phyloP scores from a whole-genome alignment of 2,113 vertebrate genomes.

The Megaceryle maxima region DNA sequence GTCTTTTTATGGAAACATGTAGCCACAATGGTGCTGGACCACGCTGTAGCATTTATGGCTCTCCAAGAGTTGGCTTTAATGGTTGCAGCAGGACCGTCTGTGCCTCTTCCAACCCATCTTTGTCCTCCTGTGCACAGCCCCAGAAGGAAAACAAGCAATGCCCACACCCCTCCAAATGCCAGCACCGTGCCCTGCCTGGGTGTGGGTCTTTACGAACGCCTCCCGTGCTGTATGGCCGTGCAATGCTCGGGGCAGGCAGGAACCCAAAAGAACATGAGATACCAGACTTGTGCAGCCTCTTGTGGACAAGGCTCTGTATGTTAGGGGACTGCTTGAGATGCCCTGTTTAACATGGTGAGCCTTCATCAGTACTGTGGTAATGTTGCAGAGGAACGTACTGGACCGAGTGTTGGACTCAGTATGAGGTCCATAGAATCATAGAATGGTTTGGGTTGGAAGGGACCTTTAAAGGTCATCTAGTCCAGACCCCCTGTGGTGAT shows the following conservation, averaged over 20 bases:
- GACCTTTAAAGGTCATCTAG: too few relatives aligned
- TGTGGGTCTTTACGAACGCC: neutral
- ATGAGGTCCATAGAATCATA: neutral
- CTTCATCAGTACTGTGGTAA: neutral
- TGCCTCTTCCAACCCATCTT: neutral
- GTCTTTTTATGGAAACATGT: neutral
- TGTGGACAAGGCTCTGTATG: neutral
- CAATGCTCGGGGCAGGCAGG: neutral
- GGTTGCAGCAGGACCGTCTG: neutral
- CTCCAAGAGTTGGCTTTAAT: neutral
- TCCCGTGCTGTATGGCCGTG: accelerated
- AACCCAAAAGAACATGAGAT: neutral
- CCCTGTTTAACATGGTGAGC: neutral
- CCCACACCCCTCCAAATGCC: accelerated
- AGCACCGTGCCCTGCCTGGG: accelerated
- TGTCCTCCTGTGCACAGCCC: neutral
- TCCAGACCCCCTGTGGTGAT: too few relatives aligned
- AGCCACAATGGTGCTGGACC: neutral
- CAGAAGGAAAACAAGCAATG: neutral
- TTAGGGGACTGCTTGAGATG: neutral
- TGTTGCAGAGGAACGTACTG: neutral
- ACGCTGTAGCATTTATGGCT: neutral
- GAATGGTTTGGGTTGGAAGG: too few relatives aligned
- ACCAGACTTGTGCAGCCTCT: neutral
- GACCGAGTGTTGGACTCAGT: neutral